Conservation (phyloP, 53 echinoderm and acorn worm genomes). For the Hippasteria phrygiana region DNA sequence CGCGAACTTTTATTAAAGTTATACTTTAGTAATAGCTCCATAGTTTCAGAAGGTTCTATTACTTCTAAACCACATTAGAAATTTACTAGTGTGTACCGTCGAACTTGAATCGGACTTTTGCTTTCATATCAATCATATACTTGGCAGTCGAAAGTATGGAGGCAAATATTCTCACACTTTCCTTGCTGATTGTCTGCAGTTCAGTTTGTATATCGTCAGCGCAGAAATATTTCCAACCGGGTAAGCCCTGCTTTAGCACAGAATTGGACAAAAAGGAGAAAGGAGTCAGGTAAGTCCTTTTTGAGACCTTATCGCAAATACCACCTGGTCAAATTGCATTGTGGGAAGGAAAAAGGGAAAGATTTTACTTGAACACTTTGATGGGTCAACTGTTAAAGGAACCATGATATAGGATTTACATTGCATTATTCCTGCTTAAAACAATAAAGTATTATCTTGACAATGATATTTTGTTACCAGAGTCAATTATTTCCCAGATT, state of each 20-base stretch:
- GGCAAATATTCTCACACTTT: background rate
- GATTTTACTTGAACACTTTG: background rate
- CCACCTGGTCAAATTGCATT: background rate
- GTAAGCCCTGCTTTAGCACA: constrained; percentile 73
- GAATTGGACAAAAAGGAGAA: constrained; percentile 71
- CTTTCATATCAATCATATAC: background rate
- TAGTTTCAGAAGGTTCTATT: no score
- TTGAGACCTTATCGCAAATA: background rate
- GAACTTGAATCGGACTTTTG: no score
- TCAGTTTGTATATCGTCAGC: constrained; percentile 1
- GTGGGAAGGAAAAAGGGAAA: background rate
- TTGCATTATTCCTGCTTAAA: no score
- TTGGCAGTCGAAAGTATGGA: background rate
- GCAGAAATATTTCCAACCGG: constrained; percentile 33
- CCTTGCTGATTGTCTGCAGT: background rate
- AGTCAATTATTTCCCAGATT: no score
- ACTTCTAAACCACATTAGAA: no score
- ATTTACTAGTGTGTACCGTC: no score
- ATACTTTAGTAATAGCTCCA: no score
- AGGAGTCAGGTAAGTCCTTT: constrained; percentile 71
- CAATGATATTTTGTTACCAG: no score
- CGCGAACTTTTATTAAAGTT: no score
- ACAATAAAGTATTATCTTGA: no score
- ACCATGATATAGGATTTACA: no score
- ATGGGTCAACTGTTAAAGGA: no score